Percentiles rank a stretch among this genome's conserved stretches.
Evolutionary conservation across 2,888 invertebrate genomes (phyloP).

Genomic region (Odontocerum albicorne): DNA sequence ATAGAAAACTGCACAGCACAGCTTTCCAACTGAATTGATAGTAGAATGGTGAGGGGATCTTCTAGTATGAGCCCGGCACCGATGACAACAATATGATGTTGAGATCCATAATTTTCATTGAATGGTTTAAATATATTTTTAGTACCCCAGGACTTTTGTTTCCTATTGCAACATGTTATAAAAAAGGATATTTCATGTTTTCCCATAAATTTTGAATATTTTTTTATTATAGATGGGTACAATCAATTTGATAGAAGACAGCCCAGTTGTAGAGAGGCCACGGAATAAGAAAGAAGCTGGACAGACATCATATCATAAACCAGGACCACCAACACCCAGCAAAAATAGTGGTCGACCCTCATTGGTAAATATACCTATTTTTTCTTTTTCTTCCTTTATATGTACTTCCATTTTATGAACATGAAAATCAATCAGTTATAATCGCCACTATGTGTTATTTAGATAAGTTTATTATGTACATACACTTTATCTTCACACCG

Average conservation of each 20-base stretch:
- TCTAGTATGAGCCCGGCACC: too few species aligned
- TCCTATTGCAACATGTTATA: not conserved
- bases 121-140: not conserved
- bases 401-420: not conserved
- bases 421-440: not conserved
- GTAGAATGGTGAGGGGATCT: too few species aligned
- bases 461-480: too few species aligned
- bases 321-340: slow-evolving; percentile 85
- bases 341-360: slow-evolving; percentile 78
- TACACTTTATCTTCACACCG: too few species aligned
- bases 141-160: not conserved
- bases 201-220: too few species aligned
- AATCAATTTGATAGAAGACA: slow-evolving; percentile 44
- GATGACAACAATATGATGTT: too few species aligned
- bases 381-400: not conserved
- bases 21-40: too few species aligned
- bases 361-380: slow-evolving; percentile 49
- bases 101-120: not conserved
- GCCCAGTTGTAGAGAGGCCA: slow-evolving; percentile 46
- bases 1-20: too few species aligned
- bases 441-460: not conserved
- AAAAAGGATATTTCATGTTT: not conserved
- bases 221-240: slow-evolving; percentile 41
- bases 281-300: slow-evolving; percentile 60
- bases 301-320: slow-evolving; percentile 79